phyloP scores from a whole-genome alignment of 64 coral and sea anemone species.

The Montipora efflorescens region DNA sequence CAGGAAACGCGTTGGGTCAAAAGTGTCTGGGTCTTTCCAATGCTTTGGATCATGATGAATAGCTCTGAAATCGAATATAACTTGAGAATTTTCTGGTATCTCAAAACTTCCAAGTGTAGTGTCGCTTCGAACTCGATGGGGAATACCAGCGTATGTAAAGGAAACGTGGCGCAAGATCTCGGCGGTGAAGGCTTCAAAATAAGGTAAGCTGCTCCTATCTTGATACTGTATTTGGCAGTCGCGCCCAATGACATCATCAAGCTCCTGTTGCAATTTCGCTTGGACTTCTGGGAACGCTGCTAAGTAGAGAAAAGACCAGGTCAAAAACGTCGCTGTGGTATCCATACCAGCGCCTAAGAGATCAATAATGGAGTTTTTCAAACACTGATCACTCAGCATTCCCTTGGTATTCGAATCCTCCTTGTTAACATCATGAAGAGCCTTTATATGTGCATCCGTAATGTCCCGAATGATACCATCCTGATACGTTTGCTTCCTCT shows the following conservation, averaged over 20 bases:
- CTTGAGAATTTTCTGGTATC: slow-evolving; percentile 37
- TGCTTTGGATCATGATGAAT: slow-evolving; percentile 47
- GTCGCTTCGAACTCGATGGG: slow-evolving; percentile 29
- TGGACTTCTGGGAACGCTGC: slow-evolving; percentile 75
- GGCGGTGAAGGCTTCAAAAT: slow-evolving; percentile 41
- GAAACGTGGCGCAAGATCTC: slow-evolving; percentile 34
- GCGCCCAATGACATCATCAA: slow-evolving; percentile 65
- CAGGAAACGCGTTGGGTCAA: slow-evolving; percentile 59
- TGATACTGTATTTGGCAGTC: not conserved
- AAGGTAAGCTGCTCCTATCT: slow-evolving; percentile 49
- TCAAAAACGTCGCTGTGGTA: slow-evolving; percentile 44
- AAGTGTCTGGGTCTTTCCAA: slow-evolving; percentile 25
- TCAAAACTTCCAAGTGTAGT: slow-evolving; percentile 46
- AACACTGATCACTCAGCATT: slow-evolving; percentile 57
- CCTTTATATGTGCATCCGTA: slow-evolving; percentile 79
- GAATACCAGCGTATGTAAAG: not conserved
- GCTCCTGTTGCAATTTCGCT: slow-evolving; percentile 70
- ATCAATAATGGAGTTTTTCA: slow-evolving; percentile 67
- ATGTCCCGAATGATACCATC: slow-evolving; percentile 66
- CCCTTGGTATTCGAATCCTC: slow-evolving; percentile 20
- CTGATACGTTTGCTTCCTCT: slow-evolving; percentile 50
- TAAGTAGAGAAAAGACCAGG: slow-evolving; percentile 61
- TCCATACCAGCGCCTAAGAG: slow-evolving; percentile 73
- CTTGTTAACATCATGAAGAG: slow-evolving; percentile 13
- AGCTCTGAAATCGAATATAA: slow-evolving; percentile 50